These are phyloP conservation scores for Proterorhinus semilunaris DNA, from an alignment of 2,113 vertebrate genomes.

Conservation along the genomic window DNA sequence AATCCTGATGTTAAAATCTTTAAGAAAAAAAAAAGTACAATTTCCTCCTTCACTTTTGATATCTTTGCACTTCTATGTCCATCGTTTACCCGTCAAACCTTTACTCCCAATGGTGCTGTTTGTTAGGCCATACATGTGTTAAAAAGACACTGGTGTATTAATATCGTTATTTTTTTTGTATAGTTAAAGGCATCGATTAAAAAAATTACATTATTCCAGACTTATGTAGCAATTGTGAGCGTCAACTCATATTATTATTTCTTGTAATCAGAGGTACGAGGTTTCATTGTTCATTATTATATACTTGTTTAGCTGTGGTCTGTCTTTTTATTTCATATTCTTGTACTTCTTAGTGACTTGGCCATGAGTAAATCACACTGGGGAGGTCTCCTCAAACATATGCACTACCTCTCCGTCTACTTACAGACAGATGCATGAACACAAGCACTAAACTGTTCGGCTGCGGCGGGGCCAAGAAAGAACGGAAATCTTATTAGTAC, in stretches of 20 bases:
- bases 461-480: conserved; percentile 32
- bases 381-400: conserved; percentile 70
- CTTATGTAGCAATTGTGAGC: conserved; percentile 74
- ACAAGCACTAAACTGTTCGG: conserved; percentile 32
- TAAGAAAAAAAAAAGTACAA: conserved; percentile 35
- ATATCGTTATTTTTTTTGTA: conserved; percentile 39
- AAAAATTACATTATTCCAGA: conserved; percentile 42
- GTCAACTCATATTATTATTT: conserved; percentile 34
- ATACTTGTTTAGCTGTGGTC: conserved; percentile 58
- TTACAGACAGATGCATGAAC: conserved; percentile 46
- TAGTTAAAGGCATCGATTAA: conserved; percentile 34
- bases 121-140: conserved; percentile 32
- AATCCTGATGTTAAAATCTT: conserved; percentile 15
- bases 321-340: conserved; percentile 52
- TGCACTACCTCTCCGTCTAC: conserved; percentile 62
- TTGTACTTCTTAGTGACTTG: conserved; percentile 73
- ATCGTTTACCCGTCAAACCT: conserved; percentile 27
- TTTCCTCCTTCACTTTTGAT: conserved; percentile 22
- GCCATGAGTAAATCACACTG: conserved; percentile 64
- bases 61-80: conserved; percentile 4
- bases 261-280: conserved; percentile 21
- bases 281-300: conserved; percentile 39
- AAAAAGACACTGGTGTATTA: conserved; percentile 36
- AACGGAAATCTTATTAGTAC: background rate
- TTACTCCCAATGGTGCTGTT: conserved; percentile 49